Base-by-base conservation (phyloP, 2,888 invertebrate genomes). In the Scaptomyza caliginosa region DNA sequence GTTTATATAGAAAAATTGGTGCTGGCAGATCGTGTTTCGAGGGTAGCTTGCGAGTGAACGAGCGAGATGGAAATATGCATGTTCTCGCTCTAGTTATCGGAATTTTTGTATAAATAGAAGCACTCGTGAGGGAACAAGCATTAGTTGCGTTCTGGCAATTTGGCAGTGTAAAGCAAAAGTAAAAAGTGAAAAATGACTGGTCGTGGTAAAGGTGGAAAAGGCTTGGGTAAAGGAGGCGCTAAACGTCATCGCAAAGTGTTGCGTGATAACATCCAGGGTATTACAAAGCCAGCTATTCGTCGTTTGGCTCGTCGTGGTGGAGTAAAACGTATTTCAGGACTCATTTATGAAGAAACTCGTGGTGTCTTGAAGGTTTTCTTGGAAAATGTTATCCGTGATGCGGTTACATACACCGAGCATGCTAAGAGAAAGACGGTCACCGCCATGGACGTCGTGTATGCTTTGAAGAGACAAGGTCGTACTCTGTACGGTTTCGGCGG, bases 381-480 rank as follows among this genome's bases (percentile, higher is more conserved):
- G 62, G 96, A 96, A 89, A 96, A 96, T 89, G 96, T 96, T 0
- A 96, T 96, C 78, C 93, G 95, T 40, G 96, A 96, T 88, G 96
- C 96, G 11, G 96, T 96, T 49, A 96, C 96, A 3, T 96, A 96
- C 91, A 96, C 96, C 0, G 96, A 96, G 88, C 96, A 97, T 89
- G 96, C 96, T 30, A 97, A 96, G 91, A 93, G 96, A 77, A 97
- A 97, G 92, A 97, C 96, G 1, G 96, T 96, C 40, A 96, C 96
- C 0, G 96, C 96, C 13, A 96, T 96, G 96, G 96, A 96, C 79
- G 95, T 97, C 10, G 96, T 96, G 45, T 97, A 96, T 88, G 96
- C 96, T n/a, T 90, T 96, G 86, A 96, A 96, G 89, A 92, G 96
- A 48, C 96, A 96, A 91, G 96, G 96, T 4, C 93, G 96, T 77